Base-by-base conservation (phyloP, 2,888 invertebrate species). In the Athalia circularis region DNA sequence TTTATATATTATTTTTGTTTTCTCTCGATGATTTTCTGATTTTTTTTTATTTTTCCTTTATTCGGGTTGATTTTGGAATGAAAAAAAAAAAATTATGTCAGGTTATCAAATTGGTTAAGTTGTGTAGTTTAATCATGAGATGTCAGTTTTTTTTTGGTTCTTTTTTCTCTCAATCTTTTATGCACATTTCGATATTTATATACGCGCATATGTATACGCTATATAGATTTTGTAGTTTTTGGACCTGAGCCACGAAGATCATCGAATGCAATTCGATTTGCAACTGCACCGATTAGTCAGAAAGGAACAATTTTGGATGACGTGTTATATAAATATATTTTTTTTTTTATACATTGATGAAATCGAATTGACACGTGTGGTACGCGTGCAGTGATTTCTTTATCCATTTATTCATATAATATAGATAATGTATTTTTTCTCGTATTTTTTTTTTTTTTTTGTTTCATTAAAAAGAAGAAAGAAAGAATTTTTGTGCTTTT, bases 181-280 rank as follows among this genome's bases (percentile, higher is more conserved):
- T 54, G 9, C 9, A 54, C n/a, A 54, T 54, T 11, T 13, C 62
- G 5, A 8, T 61, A 13, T 61, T 15, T 13, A 7, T 13, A 3
- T 13, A 13, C 5, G 15, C 15, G 13, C 15, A 6, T 61, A 13
- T 61, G 13, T 13, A 13, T 62, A 4, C 3, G 8, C 5, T 29
- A 43, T 68, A 8, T 11, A 68, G 29, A 54, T 52, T 11, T 62
- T 13, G 54, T 54, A 54, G n/a, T 64, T n/a, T 59, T 8, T 72
- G 57, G 72, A 59, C 72, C 1, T 45, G n/a, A 47, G 72, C 72
- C 72, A 59, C 72, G 54, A 29, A 29, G 43, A 68, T 68, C 11
- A 13, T 29, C 29, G 29, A 29, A 29, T 29, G 29, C 29, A 29
- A 54, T 54, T 54, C 54, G 54, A 11, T 54, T 11, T 11, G 29